Evolutionary conservation across 1,140 invertebrate genomes (phyloP), one percentile per base, ranked within the genome.

Genomic region (Drosophila kanapiae): DNA sequence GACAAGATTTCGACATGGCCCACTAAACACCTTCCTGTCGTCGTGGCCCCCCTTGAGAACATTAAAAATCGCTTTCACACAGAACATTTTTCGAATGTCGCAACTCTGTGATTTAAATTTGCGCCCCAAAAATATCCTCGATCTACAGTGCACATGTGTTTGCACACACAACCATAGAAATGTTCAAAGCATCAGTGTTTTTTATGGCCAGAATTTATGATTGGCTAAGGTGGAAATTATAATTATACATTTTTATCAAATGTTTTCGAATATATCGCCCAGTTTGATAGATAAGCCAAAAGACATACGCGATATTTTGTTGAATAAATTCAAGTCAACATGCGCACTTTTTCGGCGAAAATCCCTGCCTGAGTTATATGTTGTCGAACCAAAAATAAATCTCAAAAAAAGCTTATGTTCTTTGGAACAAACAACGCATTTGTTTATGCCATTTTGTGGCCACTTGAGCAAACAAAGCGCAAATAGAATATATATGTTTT

Each of bases 1-100:
- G 65, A 76, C 59, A 62, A 78, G 49, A 82, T 86, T 86, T 82
- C 82, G 82, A 87, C 83, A 86, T 87, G 83, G 71, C 79, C 79
- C 83, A 87, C 82, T 82, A 82, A 79, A 79, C 47, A 75, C 61
- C 40, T 58, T 69, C 49, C 43, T 42, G 23, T 67, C 67, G 47
- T 27, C 63, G 42, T 31, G 6, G 56, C 57, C 68, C 33, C 16
- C 45, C 69, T 58, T 11, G 48, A 48, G 27, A 56, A 62, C 47
- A 78, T 76, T 64, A 3, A 59, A 86, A 86, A 85, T 67, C 53
- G 37, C 45, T 75, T 83, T 82, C 62, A 48, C 62, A 42, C 33
- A 48, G 16, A 33, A 45, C 27, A 43, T 75, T 75, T 63, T 75
- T 23, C 43, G n/a, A 72, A 74, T 74, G 49, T 77, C 48, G 72